A percentile compares a stretch with the other conserved stretches of the same genome.
These are phyloP conservation scores for Sebastes hubbsi DNA, from an alignment of 2,797 vertebrate species.

Conservation along the genomic window DNA sequence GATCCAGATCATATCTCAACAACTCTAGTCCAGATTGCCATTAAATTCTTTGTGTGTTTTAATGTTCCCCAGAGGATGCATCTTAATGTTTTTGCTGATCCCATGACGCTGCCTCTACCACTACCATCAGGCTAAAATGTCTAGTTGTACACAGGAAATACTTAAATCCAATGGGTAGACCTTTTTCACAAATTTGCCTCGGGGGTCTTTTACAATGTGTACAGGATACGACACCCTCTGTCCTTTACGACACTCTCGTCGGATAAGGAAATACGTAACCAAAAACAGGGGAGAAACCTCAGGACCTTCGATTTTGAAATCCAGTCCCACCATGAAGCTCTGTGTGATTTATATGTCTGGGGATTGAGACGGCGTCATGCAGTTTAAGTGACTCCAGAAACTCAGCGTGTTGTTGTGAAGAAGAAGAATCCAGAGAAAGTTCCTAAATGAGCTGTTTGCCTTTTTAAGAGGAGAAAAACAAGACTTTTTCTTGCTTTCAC, in stretches of 20 bases:
- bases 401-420: neutral
- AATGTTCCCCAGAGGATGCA: neutral
- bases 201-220: too few relatives aligned
- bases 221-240: too few relatives aligned
- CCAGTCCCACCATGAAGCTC: neutral
- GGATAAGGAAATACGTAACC: too few relatives aligned
- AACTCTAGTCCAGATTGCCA: neutral
- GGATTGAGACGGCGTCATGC: neutral
- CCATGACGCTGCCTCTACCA: neutral
- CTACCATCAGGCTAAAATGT: neutral
- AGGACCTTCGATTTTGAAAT: neutral
- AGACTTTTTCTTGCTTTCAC: neutral
- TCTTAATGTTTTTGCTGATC: neutral
- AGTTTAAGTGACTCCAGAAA: conserved; percentile 10
- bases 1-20: neutral
- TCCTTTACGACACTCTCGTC: too few relatives aligned
- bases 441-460: conserved; percentile 7
- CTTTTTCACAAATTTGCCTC: too few relatives aligned
- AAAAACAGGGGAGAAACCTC: too few relatives aligned
- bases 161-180: neutral
- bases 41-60: neutral
- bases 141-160: neutral
- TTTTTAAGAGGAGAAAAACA: neutral
- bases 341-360: neutral
- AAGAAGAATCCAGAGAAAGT: neutral